Base-by-base conservation (phyloP, 2,797 vertebrate species). In the Chelidonichthys spinosus region DNA sequence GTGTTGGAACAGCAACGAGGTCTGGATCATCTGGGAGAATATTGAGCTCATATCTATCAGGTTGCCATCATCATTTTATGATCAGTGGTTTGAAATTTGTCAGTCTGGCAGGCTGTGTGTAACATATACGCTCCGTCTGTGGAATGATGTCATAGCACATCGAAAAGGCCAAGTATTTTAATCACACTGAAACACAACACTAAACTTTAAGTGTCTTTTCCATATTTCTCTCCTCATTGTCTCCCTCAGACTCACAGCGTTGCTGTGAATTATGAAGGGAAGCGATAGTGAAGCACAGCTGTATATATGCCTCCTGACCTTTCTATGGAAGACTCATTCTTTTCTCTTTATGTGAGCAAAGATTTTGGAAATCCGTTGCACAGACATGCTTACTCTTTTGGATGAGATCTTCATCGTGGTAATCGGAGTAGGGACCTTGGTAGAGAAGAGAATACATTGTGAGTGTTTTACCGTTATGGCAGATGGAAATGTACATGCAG, bases 341-440 rank as follows among this genome's bases (percentile, higher is more conserved):
- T 58, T 72, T 62, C 33, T 76, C 55, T 76, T 52, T 18, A 47
- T 49, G 49, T 63, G n/a, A 75, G 50, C 32, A 74, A 82, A 64
- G 63, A 40, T 77, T 63, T 58, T 39, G 39, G 52, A 54, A 74
- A 74, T 58, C 54, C 40, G 40, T 74, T 25, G 68, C 4, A 35
- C 40, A 66, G 60, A 63, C 47, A 54, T 46, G 87, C 96, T 96
- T 92, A 99, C 98, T 94, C 98, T 94, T 95, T 99, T 99, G 44
- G 98, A 99, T 47, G 98, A 99, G 87, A 99, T 98, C 93, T 97
- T 99, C 98, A 99, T 99, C 0, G 97, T 98, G 79, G 96, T 98
- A 79, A 99, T 94, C 5, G 97, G 94, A 63, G 96, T 96, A 0
- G 97, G 96, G 52, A 96, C 95, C 98, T 99, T 88, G 76, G 90